Base-by-base conservation (phyloP, 1,140 invertebrate species). In the Carposina sasakii region DNA sequence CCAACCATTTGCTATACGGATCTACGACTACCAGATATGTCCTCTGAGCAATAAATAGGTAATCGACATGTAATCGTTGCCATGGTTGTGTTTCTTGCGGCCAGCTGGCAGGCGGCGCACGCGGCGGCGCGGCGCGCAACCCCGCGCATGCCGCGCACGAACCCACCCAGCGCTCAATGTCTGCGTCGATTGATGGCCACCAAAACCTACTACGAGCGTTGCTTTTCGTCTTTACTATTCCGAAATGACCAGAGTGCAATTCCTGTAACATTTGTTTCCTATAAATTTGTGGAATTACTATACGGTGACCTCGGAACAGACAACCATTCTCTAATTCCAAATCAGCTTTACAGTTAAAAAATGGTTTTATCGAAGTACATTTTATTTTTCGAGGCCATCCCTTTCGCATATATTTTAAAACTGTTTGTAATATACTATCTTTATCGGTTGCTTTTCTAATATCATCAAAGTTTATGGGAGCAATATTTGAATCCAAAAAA, bases 191-290 rank as follows among this genome's bases (percentile, higher is more conserved):
- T 2, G 12, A n/a, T 2, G 45, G 45, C 33, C 36, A 39, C 20
- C 45, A 48, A 53, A 54, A 36, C 20, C 52, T 51, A 8, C 40
- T 37, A 15, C 63, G 42, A 3, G 60, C 60, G 22, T 59, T 48
- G 17, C 34, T 24, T 60, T 65, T 65, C 48, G 61, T 62, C 48
- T 51, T 52, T 16, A 50, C 41, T 9, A 56, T 59, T 3, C 64
- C 58, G n/a, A 54, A 55, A 57, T 67, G 64, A 41, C 34, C 47
- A 16, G 40, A 16, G 48, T 67, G 56, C 30, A 67, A 24, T 54
- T 62, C 54, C 9, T 54, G 13, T 36, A 67, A 23, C 41, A 67
- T 46, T 24, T 39, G 13, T 16, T 34, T 21, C 40, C 49, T 22
- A 31, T 57, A 57, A 9, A 40, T 19, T 28, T 20, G 6, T 43